These are phyloP conservation scores for Sebastes trivittatus DNA, from an alignment of 2,797 vertebrate genomes.

Conservation along the genomic window DNA sequence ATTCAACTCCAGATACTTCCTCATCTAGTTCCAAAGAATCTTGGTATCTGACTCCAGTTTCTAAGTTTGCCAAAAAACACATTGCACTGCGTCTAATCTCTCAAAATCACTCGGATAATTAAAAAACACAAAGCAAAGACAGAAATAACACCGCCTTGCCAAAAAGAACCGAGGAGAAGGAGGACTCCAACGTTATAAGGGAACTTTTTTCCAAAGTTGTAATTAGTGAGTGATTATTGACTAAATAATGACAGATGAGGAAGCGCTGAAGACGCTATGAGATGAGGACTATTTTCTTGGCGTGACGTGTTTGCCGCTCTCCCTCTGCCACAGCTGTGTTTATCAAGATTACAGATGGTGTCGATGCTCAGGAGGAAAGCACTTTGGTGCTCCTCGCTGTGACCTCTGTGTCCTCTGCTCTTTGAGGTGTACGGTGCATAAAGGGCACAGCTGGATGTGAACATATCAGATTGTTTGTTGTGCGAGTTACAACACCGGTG, in stretches of 20 bases:
- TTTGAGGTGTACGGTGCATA: neutral
- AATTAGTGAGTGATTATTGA: constrained; percentile 68
- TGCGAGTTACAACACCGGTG: neutral
- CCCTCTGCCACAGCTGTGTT: constrained; percentile 41
- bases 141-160: constrained; percentile 28
- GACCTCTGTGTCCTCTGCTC: constrained; percentile 16
- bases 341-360: constrained; percentile 37
- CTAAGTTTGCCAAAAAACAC: constrained; percentile 1
- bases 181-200: neutral
- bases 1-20: neutral
- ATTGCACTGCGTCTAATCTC: constrained; percentile 21
- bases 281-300: constrained; percentile 46
- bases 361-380: constrained; percentile 5
- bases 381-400: constrained; percentile 5
- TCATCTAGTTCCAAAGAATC: neutral
- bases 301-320: constrained; percentile 38
- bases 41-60: neutral
- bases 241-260: constrained; percentile 63
- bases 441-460: constrained; percentile 9
- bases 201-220: constrained; percentile 31
- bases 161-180: constrained; percentile 13
- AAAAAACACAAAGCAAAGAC: constrained; percentile 35
- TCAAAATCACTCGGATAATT: constrained; percentile 40
- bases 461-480: neutral
- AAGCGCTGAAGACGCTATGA: constrained; percentile 29